These are phyloP conservation scores for Tyto alba DNA, from an alignment of 2,113 vertebrate species.

Conservation along the genomic window DNA sequence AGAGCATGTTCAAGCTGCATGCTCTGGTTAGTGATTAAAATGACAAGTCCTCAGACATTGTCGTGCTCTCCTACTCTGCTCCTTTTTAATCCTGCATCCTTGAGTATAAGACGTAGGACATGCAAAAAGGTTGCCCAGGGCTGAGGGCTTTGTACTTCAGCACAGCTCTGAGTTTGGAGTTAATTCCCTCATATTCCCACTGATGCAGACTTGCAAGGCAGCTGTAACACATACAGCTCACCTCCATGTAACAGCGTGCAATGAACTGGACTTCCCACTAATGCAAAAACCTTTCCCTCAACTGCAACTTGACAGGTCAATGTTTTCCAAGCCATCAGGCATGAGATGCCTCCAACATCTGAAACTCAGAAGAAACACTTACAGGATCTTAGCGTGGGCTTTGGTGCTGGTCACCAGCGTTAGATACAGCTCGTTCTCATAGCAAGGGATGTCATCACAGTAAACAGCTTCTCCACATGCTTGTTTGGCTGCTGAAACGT, in stretches of 20 bases:
- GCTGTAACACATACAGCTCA: not conserved
- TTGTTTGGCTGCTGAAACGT: slow-evolving; percentile 87
- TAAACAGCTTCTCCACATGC: slow-evolving; percentile 92
- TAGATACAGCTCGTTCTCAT: slow-evolving; percentile 86
- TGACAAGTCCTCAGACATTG: not conserved
- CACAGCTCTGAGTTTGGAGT: not conserved
- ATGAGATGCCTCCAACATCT: not conserved
- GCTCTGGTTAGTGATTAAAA: not conserved
- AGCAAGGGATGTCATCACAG: slow-evolving; percentile 90
- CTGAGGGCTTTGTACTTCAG: not conserved
- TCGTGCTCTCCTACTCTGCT: not conserved
- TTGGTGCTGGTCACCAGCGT: slow-evolving; percentile 86
- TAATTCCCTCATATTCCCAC: not conserved
- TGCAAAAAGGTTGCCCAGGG: not conserved
- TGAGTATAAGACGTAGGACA: not conserved
- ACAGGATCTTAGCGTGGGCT: slow-evolving; percentile 88
- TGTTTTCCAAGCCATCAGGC: not conserved
- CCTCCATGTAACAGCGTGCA: not conserved
- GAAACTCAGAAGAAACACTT: slow-evolving; percentile 41
- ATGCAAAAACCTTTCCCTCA: not conserved
- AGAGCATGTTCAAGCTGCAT: not conserved
- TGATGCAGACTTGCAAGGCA: not conserved
- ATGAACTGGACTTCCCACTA: not conserved
- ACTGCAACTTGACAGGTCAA: not conserved
- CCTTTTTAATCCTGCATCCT: not conserved